phyloP scores from a whole-genome alignment of 2,888 invertebrate genomes.

The Lithodes maja region DNA sequence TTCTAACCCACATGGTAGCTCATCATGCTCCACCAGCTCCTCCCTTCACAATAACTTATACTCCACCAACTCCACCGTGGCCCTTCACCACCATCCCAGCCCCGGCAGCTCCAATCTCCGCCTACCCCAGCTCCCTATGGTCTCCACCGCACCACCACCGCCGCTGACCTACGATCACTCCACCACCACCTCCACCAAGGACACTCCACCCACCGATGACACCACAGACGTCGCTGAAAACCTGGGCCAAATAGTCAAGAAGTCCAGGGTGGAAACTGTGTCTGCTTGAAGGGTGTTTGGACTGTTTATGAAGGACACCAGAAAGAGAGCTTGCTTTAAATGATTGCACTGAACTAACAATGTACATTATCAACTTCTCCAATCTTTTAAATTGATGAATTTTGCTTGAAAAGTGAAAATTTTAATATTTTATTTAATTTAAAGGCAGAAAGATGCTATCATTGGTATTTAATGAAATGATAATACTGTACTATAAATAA shows the following conservation, averaged over 20 bases:
- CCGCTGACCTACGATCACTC: neutral
- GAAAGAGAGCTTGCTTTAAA: neutral
- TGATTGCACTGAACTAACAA: neutral
- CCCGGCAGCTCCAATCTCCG: neutral
- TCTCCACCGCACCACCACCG: neutral
- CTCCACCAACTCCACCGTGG: too few species aligned
- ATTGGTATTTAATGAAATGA: too few species aligned
- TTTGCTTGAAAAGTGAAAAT: neutral
- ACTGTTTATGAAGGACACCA: neutral
- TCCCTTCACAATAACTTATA: too few species aligned
- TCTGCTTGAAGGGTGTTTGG: conserved; percentile 40
- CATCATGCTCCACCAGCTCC: too few species aligned
- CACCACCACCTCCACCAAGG: conserved; percentile 11
- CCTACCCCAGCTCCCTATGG: neutral
- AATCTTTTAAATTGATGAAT: neutral
- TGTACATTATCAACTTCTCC: neutral
- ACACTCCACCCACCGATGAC: conserved; percentile 22
- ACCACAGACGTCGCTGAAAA: conserved; percentile 50
- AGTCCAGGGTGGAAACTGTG: conserved; percentile 59
- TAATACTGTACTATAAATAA: too few species aligned
- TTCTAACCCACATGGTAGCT: too few species aligned
- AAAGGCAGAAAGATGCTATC: too few species aligned
- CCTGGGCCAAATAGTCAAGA: conserved; percentile 59
- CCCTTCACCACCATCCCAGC: neutral
- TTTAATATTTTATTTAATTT: neutral